Evolutionary conservation across 2,888 invertebrate species (phyloP), one percentile per base, ranked within the genome.

Genomic region (Cryptus viduatorius): DNA sequence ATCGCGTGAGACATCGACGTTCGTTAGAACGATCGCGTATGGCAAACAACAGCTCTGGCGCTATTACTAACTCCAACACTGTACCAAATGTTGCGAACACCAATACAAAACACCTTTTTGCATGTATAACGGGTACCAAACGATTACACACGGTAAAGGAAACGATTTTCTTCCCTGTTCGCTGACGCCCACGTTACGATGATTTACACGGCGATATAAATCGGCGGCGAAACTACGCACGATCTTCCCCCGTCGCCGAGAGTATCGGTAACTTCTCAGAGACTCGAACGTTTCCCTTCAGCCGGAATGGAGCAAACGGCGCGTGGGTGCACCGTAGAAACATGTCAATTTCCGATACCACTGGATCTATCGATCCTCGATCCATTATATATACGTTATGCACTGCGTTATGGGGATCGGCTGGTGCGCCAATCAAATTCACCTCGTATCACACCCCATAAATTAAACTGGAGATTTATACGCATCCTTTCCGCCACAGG

Each of bases 181-280:
- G 37, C 56, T 78, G 77, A 86, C 89, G 86, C 89, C 89, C 86
- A 88, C 90, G 84, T 78, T 83, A 53, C 72, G 59, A 86, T 89
- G 90, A 90, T 91, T 89, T 90, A 90, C 87, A 85, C 81, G 87
- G 7, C 83, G 90, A 89, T 91, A 90, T 89, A 91, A 91, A 91
- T 91, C 86, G 89, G 79, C 86, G 82, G 29, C 78, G 72, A 78
- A 81, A 79, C 71, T 61, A 14, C 14, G 3, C 3, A 42, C 42
- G 42, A 53, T 44, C 56, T 29, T 59, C n/a, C 59, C 59, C 46
- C 59, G 59, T 44, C 59, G 16, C 24, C 59, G 7, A 7, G 5
- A 4, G 44, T 29, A 4, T 24, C 14, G 16, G 19, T 7, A 8
- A 8, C 19, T 16, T n/a, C 12, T 19, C 14, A 24, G 42, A 5